Percentiles rank a stretch among this genome's conserved stretches.
Conservation (phyloP, 2,888 invertebrate genomes). For the Phasia obesa region DNA sequence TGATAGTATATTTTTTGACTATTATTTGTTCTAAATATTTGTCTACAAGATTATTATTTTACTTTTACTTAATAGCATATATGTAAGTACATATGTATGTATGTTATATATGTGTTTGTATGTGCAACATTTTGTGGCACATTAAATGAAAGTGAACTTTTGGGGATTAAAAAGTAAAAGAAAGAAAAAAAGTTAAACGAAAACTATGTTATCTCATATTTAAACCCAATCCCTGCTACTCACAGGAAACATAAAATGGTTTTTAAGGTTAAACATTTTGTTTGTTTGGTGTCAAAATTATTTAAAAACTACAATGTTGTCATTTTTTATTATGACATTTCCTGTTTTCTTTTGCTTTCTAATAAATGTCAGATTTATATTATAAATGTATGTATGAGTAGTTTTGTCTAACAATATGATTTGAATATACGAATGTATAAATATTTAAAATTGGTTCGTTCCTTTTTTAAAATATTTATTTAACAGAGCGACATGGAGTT, state of each 20-base stretch:
- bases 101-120: background rate
- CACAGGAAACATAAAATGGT: background rate
- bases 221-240: background rate
- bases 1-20: conserved; percentile 43
- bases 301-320: conserved; percentile 11
- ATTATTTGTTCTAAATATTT: conserved; percentile 54
- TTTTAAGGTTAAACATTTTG: conserved; percentile 48
- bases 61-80: background rate
- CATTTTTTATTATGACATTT: too few relatives aligned
- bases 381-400: too few relatives aligned
- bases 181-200: conserved; percentile 13
- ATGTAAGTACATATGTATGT: background rate
- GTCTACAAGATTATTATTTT: conserved; percentile 14
- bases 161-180: conserved; percentile 65
- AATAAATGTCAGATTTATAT: too few relatives aligned
- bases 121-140: conserved; percentile 60
- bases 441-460: too few relatives aligned
- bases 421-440: too few relatives aligned
- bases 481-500: too few relatives aligned
- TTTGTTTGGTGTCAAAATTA: conserved; percentile 38
- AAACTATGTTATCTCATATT: conserved; percentile 43
- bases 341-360: too few relatives aligned
- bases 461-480: too few relatives aligned
- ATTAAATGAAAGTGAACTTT: conserved; percentile 71
- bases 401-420: too few relatives aligned